These are phyloP conservation scores for Morinoia aosen DNA, from an alignment of 2,888 invertebrate genomes.

Conservation along the genomic window DNA sequence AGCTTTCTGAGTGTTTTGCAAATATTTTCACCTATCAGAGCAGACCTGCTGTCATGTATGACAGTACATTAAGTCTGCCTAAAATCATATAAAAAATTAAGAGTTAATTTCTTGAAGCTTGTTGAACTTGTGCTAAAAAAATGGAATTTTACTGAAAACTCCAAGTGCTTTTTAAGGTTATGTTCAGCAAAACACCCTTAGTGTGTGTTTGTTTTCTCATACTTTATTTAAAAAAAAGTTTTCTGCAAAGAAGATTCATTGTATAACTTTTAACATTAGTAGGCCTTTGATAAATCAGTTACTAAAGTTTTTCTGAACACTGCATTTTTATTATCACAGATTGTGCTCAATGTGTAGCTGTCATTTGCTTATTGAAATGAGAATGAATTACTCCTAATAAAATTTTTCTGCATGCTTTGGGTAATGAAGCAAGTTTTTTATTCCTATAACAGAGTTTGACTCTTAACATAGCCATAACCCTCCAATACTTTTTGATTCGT, in stretches of 20 bases:
- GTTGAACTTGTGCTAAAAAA: no score
- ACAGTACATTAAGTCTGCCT: no score
- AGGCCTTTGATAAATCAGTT: background rate
- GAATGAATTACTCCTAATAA: background rate
- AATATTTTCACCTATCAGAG: no score
- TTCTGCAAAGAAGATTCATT: background rate
- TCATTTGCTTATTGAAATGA: background rate
- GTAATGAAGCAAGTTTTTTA: background rate
- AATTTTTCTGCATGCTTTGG: background rate
- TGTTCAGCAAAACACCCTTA: background rate
- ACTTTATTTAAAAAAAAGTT: no score
- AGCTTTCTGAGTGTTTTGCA: no score
- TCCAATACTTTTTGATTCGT: background rate
- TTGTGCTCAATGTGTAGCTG: background rate
- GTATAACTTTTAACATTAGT: background rate
- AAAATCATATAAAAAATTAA: no score
- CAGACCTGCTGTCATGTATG: no score
- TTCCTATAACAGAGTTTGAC: background rate
- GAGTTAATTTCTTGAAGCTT: no score
- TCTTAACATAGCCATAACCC: background rate
- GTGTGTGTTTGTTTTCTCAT: background rate
- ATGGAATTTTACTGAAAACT: no score
- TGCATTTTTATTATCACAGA: background rate
- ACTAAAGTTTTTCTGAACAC: background rate
- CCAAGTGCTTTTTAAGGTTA: no score